Percentiles rank a stretch among this genome's conserved stretches.
These are phyloP conservation scores for Magallana angulata DNA, from an alignment of 1,140 invertebrate species.

Conservation along the genomic window DNA sequence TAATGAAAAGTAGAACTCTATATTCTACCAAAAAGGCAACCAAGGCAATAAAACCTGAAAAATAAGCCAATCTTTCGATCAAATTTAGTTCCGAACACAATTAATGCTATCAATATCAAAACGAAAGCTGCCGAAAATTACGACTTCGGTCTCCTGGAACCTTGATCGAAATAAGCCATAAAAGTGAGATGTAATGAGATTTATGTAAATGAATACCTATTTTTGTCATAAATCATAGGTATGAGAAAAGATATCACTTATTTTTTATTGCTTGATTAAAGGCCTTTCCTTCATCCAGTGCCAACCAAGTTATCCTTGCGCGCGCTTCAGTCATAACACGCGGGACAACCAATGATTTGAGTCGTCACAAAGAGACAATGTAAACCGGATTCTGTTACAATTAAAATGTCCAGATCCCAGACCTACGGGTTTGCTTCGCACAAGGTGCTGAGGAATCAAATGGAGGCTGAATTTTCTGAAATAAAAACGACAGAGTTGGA, in stretches of 20 bases:
- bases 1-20: constrained; percentile 19
- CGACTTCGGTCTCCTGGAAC: constrained; percentile 1
- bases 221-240: constrained; percentile 61
- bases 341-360: constrained; percentile 58
- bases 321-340: constrained; percentile 55
- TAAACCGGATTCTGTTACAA: constrained; percentile 44
- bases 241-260: constrained; percentile 52
- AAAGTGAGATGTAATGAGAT: constrained; percentile 55
- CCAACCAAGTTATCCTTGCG: constrained; percentile 53
- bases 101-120: constrained; percentile 23
- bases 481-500: constrained; percentile 30
- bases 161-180: constrained; percentile 48
- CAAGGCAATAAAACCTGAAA: constrained; percentile 29
- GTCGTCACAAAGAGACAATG: constrained; percentile 43
- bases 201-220: constrained; percentile 63
- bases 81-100: neutral
- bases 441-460: constrained; percentile 37
- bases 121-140: constrained; percentile 23
- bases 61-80: constrained; percentile 30
- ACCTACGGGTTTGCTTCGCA: constrained; percentile 18
- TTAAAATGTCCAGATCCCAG: neutral
- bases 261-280: constrained; percentile 58
- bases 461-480: constrained; percentile 26
- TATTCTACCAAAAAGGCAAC: neutral
- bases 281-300: constrained; percentile 53